Evolutionary conservation across 2,888 invertebrate genomes (phyloP).

Genomic region (Rhagonycha fulva): DNA sequence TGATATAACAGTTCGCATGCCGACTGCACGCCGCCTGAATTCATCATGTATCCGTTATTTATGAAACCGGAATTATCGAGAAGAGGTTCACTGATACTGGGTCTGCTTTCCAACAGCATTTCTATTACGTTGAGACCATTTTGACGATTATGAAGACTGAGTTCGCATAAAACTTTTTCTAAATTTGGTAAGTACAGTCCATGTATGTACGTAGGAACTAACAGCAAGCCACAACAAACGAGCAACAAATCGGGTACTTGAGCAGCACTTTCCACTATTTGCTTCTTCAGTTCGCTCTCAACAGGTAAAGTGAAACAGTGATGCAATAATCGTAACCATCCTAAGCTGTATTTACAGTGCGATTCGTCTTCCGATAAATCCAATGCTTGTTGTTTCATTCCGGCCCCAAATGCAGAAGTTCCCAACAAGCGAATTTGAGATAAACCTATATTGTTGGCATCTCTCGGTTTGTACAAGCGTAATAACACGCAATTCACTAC

Average conservation of each 20-base stretch:
- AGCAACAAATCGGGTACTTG: constrained; percentile 68
- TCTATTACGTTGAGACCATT: constrained; percentile 63
- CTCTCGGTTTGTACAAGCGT: constrained; percentile 80
- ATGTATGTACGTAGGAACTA: constrained; percentile 68
- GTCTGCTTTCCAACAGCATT: constrained; percentile 63
- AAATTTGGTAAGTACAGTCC: constrained; percentile 66
- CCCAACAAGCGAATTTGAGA: constrained; percentile 86
- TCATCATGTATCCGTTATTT: constrained; percentile 48
- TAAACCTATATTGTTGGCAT: constrained; percentile 87
- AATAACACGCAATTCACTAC: constrained; percentile 81
- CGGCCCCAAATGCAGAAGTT: constrained; percentile 80
- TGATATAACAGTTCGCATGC: constrained; percentile 83
- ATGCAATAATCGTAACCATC: constrained; percentile 83
- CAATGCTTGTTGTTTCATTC: constrained; percentile 42
- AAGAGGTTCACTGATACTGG: constrained; percentile 47
- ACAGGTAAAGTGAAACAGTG: constrained; percentile 69
- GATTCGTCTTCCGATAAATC: constrained; percentile 61
- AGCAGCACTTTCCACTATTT: constrained; percentile 66
- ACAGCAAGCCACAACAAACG: constrained; percentile 72
- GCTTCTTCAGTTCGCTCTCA: constrained; percentile 52
- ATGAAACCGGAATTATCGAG: constrained; percentile 43
- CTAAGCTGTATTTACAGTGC: constrained; percentile 66
- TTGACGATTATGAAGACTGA: constrained; percentile 68
- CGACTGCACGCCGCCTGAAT: constrained; percentile 58
- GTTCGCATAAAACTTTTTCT: constrained; percentile 70